Evolutionary conservation across 2,113 vertebrate genomes (phyloP), one percentile per base, ranked within the genome.

Genomic region (Suricata suricatta): DNA sequence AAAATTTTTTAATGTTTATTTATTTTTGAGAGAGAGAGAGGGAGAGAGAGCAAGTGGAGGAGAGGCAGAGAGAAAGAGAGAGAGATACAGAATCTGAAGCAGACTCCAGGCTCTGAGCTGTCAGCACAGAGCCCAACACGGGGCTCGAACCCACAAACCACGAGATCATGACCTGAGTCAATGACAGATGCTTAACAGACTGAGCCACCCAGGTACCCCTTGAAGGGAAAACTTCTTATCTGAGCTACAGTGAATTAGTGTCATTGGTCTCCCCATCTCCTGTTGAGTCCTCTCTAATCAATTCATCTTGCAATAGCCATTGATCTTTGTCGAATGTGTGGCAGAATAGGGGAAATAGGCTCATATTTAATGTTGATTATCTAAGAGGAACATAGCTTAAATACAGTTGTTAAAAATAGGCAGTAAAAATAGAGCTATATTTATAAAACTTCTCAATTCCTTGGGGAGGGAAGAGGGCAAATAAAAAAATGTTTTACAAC

Each of bases 381-480:
- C 64, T 77, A 81, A 80, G 54, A 47, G 74, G 91, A 85, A 95
- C 35, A 69, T 33, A 87, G 13, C 33, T 79, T 94, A 86, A 95
- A 72, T 72, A 63, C 77, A 17, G 63, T 63, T 93, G 47, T 60
- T 97, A 63, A 93, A 95, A 91, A 91, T 93, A 91, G 29, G 12
- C 52, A 81, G 14, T 38, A 92, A 74, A 72, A 81, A 85, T 7
- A 89, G 33, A 84, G n/a, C 69, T 74, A 29, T 84, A 57, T 85
- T 96, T 60, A 92, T 33, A 88, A 33, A 89, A 47, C 71, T 74
- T 68, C 68, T 41, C 79, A 85, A 93, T 89, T 80, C 52, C 19
- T 81, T 57, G 8, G 19, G 31, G 57, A 69, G 60, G 25, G 19
- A 8, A 47, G 5, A 47, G 23, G 44, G 50, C 7, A 77, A 89